These are phyloP conservation scores for Priocnemis perturbator DNA, from an alignment of 2,888 invertebrate genomes.

Conservation along the genomic window DNA sequence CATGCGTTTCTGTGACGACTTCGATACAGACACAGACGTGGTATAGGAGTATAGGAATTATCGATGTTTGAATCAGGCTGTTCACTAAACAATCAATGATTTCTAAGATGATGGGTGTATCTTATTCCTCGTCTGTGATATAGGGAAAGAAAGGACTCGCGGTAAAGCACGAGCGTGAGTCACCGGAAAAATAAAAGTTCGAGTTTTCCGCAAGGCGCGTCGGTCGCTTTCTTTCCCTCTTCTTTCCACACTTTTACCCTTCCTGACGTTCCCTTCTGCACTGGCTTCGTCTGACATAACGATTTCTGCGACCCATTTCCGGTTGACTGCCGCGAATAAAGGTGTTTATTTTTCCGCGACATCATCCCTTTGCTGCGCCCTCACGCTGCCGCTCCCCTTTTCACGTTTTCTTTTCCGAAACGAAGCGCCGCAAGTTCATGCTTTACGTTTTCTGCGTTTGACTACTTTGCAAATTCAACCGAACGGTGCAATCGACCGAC, in stretches of 20 bases:
- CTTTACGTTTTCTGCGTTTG: constrained; percentile 7
- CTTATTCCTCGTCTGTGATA: too few species aligned
- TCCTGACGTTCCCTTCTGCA: too few species aligned
- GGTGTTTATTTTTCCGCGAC: constrained; percentile 47
- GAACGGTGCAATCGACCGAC: constrained; percentile 19
- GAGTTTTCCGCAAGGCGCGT: constrained; percentile 15
- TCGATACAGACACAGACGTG: too few species aligned
- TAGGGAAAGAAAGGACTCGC: constrained; percentile 12
- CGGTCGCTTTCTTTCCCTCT: not conserved
- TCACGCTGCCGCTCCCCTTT: constrained; percentile 18
- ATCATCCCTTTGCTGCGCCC: constrained; percentile 26
- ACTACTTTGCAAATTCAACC: constrained; percentile 31
- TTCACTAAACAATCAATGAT: too few species aligned
- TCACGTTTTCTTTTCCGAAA: constrained; percentile 1
- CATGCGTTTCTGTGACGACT: too few species aligned
- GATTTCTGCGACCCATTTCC: constrained; percentile 57
- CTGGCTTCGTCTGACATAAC: constrained; percentile 37
- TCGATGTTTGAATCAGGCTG: too few species aligned
- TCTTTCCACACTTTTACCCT: not conserved
- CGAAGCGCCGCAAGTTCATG: not conserved
- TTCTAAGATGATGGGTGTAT: too few species aligned
- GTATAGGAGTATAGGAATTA: too few species aligned
- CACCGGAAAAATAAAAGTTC: constrained; percentile 26
- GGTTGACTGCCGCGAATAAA: constrained; percentile 50
- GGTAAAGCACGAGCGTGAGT: constrained; percentile 16